Evolutionary conservation across 2,888 invertebrate genomes (phyloP).

Genomic region (Saturnia pavonia): DNA sequence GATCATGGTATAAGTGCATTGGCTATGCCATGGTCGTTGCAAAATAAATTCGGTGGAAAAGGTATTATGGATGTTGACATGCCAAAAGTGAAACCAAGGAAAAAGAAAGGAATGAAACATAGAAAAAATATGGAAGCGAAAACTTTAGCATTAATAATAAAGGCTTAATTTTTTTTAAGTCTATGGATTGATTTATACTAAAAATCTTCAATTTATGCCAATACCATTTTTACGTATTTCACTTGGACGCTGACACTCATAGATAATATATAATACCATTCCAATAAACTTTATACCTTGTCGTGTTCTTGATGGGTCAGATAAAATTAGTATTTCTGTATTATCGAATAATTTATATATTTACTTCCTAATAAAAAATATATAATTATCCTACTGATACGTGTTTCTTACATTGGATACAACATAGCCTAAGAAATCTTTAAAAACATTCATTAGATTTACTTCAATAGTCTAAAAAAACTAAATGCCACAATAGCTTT

Average conservation of each 20-base stretch:
- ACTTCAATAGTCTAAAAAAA: not conserved
- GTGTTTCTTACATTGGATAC: not conserved
- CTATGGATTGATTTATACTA: not conserved
- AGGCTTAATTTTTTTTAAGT: constrained; percentile 23
- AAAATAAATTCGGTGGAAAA: constrained; percentile 51
- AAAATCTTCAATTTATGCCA: not conserved
- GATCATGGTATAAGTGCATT: constrained; percentile 47
- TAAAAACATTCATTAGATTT: not conserved
- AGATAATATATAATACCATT: not conserved
- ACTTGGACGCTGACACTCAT: not conserved
- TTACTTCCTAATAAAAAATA: not conserved
- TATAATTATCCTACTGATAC: not conserved
- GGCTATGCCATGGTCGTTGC: constrained; percentile 54
- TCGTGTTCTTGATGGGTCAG: not conserved
- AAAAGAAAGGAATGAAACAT: constrained; percentile 17
- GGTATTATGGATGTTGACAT: constrained; percentile 43
- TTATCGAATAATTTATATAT: not conserved
- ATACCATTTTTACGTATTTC: not conserved
- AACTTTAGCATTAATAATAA: constrained; percentile 31
- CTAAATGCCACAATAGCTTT: not conserved
- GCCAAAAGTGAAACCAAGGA: constrained; percentile 22
- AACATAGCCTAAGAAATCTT: not conserved
- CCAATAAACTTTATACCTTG: not conserved
- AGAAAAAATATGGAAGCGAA: constrained; percentile 19
- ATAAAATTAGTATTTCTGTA: not conserved